Conservation (phyloP, 2,888 invertebrate species). For the Drosophila tripunctata region DNA sequence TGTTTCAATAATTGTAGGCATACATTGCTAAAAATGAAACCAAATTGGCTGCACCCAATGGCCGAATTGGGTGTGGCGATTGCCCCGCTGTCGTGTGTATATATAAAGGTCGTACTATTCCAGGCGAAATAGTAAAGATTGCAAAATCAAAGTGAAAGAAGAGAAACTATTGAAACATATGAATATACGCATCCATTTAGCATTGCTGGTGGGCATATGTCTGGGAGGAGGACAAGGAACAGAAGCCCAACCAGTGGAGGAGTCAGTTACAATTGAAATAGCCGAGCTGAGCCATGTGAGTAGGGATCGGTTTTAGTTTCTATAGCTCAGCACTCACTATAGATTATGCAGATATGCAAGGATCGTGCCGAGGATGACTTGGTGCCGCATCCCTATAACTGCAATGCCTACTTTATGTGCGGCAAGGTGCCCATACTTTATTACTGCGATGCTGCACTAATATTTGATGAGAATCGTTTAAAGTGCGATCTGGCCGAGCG, state of each 20-base stretch:
- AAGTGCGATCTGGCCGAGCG: constrained; percentile 74
- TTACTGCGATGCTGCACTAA: constrained; percentile 67
- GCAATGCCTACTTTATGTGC: constrained; percentile 77
- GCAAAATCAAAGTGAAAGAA: neutral
- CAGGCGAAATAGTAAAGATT: constrained; percentile 5
- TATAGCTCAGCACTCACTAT: neutral
- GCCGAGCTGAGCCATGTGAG: constrained; percentile 63
- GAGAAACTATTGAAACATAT: neutral
- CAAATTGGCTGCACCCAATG: constrained; percentile 47
- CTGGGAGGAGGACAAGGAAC: no score
- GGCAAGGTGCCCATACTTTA: constrained; percentile 50
- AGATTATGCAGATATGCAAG: constrained; percentile 64
- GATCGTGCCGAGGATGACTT: constrained; percentile 47
- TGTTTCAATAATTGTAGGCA: constrained; percentile 55
- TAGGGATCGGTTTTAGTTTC: neutral
- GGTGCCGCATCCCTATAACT: constrained; percentile 76
- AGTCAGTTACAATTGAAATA: constrained; percentile 20
- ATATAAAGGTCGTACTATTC: constrained; percentile 31
- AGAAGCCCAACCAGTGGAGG: constrained; percentile 28
- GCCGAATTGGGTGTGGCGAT: constrained; percentile 33
- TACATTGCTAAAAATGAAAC: neutral
- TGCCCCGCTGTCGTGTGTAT: constrained; percentile 30
- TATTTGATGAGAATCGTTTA: constrained; percentile 66
- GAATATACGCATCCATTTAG: constrained; percentile 30
- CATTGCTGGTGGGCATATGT: constrained; percentile 55